A percentile compares a stretch with the other conserved stretches of the same genome.
Evolutionary conservation across 2,113 vertebrate species (phyloP).

Genomic region (Galemys pyrenaicus): DNA sequence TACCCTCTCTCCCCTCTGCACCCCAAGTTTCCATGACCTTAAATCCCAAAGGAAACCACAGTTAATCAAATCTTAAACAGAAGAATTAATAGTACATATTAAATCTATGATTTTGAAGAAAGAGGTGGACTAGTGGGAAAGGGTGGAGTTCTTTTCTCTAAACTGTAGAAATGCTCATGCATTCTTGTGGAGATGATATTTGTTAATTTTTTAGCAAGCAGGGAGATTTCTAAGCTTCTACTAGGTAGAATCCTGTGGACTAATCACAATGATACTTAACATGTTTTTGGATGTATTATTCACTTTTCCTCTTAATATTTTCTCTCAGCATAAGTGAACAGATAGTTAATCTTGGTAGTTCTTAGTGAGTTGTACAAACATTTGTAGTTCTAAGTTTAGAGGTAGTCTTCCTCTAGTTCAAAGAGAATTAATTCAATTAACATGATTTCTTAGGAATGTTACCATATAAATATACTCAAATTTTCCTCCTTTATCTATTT

Average conservation of each 20-base stretch:
- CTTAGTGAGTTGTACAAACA: constrained; percentile 13
- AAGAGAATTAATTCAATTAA: constrained; percentile 20
- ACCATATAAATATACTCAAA: background rate
- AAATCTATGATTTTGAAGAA: constrained; percentile 17
- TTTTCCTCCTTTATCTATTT: background rate
- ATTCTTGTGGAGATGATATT: background rate
- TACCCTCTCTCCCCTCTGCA: background rate
- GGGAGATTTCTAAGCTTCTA: background rate
- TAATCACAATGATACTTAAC: constrained; percentile 46
- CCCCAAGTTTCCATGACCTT: background rate
- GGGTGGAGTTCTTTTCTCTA: background rate
- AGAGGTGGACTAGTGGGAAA: background rate
- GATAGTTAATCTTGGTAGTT: background rate
- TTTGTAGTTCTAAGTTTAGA: constrained; percentile 15
- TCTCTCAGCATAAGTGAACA: background rate
- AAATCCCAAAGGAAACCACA: background rate
- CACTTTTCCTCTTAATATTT: constrained; percentile 23
- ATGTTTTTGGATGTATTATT: constrained; percentile 23
- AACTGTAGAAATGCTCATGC: background rate
- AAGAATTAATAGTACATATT: background rate
- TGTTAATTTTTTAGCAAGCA: background rate
- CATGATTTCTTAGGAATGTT: constrained; percentile 33
- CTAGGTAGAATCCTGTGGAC: background rate
- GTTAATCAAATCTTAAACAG: background rate
- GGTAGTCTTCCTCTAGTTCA: background rate